Evolutionary conservation across 2,797 vertebrate species (phyloP), one percentile per base, ranked within the genome.

Genomic region (Danio jaintianensis): DNA sequence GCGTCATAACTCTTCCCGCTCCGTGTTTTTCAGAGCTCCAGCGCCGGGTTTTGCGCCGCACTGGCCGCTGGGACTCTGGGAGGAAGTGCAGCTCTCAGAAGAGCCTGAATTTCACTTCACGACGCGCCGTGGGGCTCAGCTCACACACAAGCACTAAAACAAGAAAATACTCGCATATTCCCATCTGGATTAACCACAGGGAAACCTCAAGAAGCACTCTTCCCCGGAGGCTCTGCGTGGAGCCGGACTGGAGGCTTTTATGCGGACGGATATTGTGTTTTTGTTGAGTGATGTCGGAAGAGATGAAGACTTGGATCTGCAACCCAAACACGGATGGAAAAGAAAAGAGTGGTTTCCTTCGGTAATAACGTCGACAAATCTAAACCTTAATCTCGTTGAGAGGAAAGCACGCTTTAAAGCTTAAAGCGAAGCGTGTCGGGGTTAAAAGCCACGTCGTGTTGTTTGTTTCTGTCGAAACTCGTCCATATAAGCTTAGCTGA

Each of bases 21-120:
- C 77, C 55, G 0, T 11, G 45, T 61, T 73, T 68, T n/a, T 40
- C 5, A 5, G 40, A 11, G 5, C 50, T 91, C 89, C 90, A 87
- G 75, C 38, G 38, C 92, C 94, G 82, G 43, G 87, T 90, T 93
- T 94, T 94, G 9, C 63, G 1, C n/a, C 86, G 78, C 62, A 82
- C 80, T 87, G 81, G 88, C 92, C 91, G 87, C 88, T 29, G 29
- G 29, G 29, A 29, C 29, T 29, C 29, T 90, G 82, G 83, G 93
- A 95, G 95, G 95, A 95, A 96, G 94, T 94, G 81, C 85, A 88
- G 87, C 87, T 89, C 91, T 90, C 87, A 85, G 87, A 88, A 59
- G 56, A 86, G 43, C 89, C 55, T 64, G 61, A 61, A 85, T 68
- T 63, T 64, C 66, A 58, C 36, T 85, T 73, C 73, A 75, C 69